Conservation (phyloP, 2,113 vertebrate genomes). For the Benitochromis conjunctus region DNA sequence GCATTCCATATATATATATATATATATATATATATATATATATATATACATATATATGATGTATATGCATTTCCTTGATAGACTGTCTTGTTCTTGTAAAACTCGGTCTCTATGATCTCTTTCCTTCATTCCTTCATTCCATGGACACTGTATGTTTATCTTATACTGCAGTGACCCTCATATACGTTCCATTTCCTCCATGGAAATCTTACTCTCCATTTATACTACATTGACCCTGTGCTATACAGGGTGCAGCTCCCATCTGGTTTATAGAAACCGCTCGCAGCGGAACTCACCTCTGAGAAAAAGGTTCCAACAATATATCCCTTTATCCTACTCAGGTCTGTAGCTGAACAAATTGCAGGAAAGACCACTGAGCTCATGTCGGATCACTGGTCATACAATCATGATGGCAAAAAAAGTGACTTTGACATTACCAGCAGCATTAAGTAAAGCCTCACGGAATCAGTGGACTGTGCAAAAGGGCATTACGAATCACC, state of each 20-base stretch:
- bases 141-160: not conserved
- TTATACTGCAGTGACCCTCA: slow-evolving; percentile 1
- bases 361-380: slow-evolving; percentile 39
- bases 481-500: slow-evolving; percentile 37
- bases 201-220: slow-evolving; percentile 21
- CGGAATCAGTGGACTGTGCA: slow-evolving; percentile 29
- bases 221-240: slow-evolving; percentile 2
- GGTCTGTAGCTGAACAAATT: slow-evolving; percentile 41
- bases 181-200: slow-evolving; percentile 19
- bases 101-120: not conserved
- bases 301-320: slow-evolving; percentile 36
- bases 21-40: not conserved
- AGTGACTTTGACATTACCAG: slow-evolving; percentile 48
- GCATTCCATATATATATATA: too few relatives aligned
- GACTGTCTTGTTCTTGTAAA: not conserved
- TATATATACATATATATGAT: not conserved
- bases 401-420: slow-evolving; percentile 20
- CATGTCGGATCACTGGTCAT: slow-evolving; percentile 36
- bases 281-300: slow-evolving; percentile 17
- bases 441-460: slow-evolving; percentile 21
- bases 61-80: not conserved
- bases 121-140: not conserved
- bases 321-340: slow-evolving; percentile 31
- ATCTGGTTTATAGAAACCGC: slow-evolving; percentile 28
- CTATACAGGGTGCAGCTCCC: slow-evolving; percentile 13